Percentiles rank a stretch among this genome's conserved stretches.
Evolutionary conservation across 1,140 invertebrate species (phyloP).

Genomic region (Sycobia sp.): DNA sequence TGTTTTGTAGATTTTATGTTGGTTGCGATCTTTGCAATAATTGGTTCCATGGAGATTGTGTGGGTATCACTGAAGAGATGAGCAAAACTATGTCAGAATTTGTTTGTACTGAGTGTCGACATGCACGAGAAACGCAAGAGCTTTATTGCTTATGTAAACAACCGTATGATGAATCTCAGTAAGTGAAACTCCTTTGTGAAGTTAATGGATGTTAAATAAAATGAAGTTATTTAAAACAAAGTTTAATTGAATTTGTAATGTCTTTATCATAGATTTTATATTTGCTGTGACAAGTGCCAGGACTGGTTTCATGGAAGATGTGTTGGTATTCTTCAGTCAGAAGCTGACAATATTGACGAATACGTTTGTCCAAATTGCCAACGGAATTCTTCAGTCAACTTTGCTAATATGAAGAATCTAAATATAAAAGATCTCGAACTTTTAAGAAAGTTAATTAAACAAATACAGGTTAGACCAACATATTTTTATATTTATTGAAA

Average conservation of each 20-base stretch:
- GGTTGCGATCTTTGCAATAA: slow-evolving; percentile 96
- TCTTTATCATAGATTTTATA: slow-evolving; percentile 77
- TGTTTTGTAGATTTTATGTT: slow-evolving; percentile 84
- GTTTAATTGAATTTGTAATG: neutral
- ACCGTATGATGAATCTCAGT: slow-evolving; percentile 97
- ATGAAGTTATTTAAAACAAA: slow-evolving; percentile 6
- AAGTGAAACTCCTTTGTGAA: slow-evolving; percentile 54
- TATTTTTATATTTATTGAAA: no score
- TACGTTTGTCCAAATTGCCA: slow-evolving; percentile 97
- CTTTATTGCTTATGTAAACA: slow-evolving; percentile 95
- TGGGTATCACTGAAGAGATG: slow-evolving; percentile 91
- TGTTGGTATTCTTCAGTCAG: slow-evolving; percentile 92
- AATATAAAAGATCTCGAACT: slow-evolving; percentile 82
- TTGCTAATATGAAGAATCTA: slow-evolving; percentile 88
- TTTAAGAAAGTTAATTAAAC: slow-evolving; percentile 84
- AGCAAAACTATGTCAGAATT: slow-evolving; percentile 89
- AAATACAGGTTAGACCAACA: slow-evolving; percentile 77
- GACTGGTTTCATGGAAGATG: slow-evolving; percentile 99
- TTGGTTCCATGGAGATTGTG: slow-evolving; percentile 98
- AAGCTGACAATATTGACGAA: slow-evolving; percentile 93
- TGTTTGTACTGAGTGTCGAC: slow-evolving; percentile 85
- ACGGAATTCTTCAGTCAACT: slow-evolving; percentile 83
- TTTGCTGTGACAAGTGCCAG: slow-evolving; percentile 97
- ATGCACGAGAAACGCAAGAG: slow-evolving; percentile 85
- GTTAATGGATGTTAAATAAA: no score